Evolutionary conservation across 2,113 vertebrate species (phyloP), one percentile per base, ranked within the genome.

Genomic region (Taxidea taxus): DNA sequence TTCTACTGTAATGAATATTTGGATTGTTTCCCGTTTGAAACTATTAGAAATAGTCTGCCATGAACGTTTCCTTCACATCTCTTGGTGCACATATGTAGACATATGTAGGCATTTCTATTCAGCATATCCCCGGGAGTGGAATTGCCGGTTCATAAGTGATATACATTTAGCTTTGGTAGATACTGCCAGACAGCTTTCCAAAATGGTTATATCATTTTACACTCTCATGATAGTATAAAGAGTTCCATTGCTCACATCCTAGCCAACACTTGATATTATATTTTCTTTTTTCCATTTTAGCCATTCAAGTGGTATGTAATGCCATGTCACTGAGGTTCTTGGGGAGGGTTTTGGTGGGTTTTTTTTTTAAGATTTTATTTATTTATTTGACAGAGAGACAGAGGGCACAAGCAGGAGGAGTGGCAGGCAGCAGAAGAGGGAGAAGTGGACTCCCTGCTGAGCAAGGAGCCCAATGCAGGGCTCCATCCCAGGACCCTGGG

Each of bases 171-270:
- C 72, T 87, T 64, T 5, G 23, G 34, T 1, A 72, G 42, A 83
- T 16, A 16, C 21, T n/a, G 3, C 16, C 74, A 80, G 27, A 44
- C 5, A 34, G n/a, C 15, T 85, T 80, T 68, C 83, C 47, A 49
- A 34, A 49, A 56, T 31, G 51, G 54, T 58, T 6, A 12, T 1
- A 4, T 25, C 70, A 37, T 70, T 44, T 37, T 62, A 47, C 27
- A 15, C 39, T 64, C 34, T 39, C 49, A 4, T 75, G 2, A 0
- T 34, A 6, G 23, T 7, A 27, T 0, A 21, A n/a, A 44, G 18
- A n/a, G 34, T 47, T 77, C 54, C 25, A 1, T 12, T 37, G 21
- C 9, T 93, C 37, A 47, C 66, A 37, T 2, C 90, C 75, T 56
- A 34, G 27, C 15, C 14, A 7, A 34, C 39, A 21, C 83, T 84